Percentiles rank a stretch among this genome's conserved stretches.
Evolutionary conservation across 1,140 invertebrate genomes (phyloP).

Genomic region (Mya arenaria): DNA sequence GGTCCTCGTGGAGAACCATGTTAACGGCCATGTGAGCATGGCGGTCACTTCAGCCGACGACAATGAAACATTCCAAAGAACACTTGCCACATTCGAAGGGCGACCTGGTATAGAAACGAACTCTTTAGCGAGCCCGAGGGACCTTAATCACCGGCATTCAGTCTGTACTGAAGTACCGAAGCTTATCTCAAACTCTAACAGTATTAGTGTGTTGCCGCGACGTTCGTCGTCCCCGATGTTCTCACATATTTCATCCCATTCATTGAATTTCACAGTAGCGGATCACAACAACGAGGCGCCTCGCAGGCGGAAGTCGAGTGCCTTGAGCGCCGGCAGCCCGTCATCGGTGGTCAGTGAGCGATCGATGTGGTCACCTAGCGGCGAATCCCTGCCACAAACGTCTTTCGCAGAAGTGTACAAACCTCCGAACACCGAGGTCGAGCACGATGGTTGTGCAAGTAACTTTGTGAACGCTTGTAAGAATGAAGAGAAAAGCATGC

Average conservation of each 20-base stretch:
- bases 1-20: conserved; percentile 35
- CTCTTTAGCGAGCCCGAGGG: neutral
- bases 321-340: conserved; percentile 38
- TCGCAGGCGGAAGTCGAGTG: conserved; percentile 23
- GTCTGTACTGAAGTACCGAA: conserved; percentile 16
- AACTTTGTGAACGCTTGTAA: neutral
- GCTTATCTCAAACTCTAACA: conserved; percentile 8
- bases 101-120: neutral
- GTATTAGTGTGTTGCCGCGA: conserved; percentile 17
- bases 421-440: conserved; percentile 2
- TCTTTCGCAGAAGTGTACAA: neutral
- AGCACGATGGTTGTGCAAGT: conserved; percentile 12
- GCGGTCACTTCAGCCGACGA: neutral
- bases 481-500: conserved; percentile 37
- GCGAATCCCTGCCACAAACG: neutral
- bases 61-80: neutral
- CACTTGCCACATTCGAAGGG: neutral
- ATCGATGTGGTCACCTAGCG: too few relatives aligned
- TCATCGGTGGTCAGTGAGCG: too few relatives aligned
- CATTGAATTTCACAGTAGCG: conserved; percentile 43
- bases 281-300: conserved; percentile 23
- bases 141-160: conserved; percentile 12
- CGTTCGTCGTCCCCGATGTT: conserved; percentile 34
- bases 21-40: neutral
- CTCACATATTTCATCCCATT: conserved; percentile 37